Percentiles rank a stretch among this genome's conserved stretches.
Evolutionary conservation across 2,888 invertebrate species (phyloP).

Genomic region (Hedychridium roseum): DNA sequence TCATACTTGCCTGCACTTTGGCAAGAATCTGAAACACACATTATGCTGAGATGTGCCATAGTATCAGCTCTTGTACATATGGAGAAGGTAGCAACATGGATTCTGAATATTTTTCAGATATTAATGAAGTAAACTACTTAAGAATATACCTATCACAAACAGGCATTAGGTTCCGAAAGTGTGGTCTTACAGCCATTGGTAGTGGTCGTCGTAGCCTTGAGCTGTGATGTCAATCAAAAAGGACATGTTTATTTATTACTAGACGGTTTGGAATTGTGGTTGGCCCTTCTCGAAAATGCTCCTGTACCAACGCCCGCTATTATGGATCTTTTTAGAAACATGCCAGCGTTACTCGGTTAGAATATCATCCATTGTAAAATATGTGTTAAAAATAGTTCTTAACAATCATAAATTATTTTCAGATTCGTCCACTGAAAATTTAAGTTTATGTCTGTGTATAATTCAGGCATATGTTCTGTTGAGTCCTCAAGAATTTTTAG

Average conservation of each 20-base stretch:
- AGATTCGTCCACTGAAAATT: conserved; percentile 85
- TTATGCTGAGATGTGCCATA: conserved; percentile 91
- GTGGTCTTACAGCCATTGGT: conserved; percentile 66
- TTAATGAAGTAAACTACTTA: background rate
- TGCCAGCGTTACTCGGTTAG: conserved; percentile 77
- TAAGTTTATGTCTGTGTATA: conserved; percentile 81
- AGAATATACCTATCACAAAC: too few species aligned
- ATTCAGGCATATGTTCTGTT: conserved; percentile 84
- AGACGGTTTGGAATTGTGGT: conserved; percentile 92
- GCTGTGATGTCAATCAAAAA: conserved; percentile 80
- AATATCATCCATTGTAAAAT: conserved; percentile 13
- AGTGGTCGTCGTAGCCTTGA: conserved; percentile 73
- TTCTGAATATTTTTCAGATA: conserved; percentile 2
- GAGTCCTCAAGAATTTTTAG: conserved; percentile 80
- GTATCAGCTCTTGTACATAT: conserved; percentile 86
- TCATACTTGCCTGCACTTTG: conserved; percentile 88
- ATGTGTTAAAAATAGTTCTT: background rate
- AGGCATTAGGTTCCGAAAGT: conserved; percentile 67
- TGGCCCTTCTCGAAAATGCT: conserved; percentile 81
- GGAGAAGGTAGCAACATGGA: conserved; percentile 73
- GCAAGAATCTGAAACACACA: conserved; percentile 86
- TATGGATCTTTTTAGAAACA: conserved; percentile 77
- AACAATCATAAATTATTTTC: conserved; percentile 40
- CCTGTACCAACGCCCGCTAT: conserved; percentile 71
- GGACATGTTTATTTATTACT: conserved; percentile 90